phyloP scores from a whole-genome alignment of 92 coral and sea anemone genomes.

The Actinostola sp. region DNA sequence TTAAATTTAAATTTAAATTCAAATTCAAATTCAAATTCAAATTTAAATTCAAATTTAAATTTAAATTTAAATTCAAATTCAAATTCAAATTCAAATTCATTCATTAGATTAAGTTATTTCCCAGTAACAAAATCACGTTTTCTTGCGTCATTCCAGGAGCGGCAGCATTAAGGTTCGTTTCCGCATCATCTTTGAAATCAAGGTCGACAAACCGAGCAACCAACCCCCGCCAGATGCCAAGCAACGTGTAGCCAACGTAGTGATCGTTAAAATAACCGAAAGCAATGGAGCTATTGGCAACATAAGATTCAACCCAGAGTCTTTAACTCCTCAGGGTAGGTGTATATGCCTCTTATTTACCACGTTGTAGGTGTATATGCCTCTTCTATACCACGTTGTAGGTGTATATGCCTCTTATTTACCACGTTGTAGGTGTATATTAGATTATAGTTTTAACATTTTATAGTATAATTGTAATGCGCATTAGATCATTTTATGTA shows the following conservation, averaged over 20 bases:
- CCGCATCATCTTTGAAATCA: constrained; percentile 14
- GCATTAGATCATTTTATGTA: no score
- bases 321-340: constrained; percentile 9
- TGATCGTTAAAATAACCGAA: constrained; percentile 4
- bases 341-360: neutral
- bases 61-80: no score
- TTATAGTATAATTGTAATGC: no score
- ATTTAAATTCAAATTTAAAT: no score
- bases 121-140: neutral
- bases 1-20: no score
- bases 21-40: no score
- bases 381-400: neutral
- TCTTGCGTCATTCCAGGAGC: neutral
- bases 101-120: neutral
- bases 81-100: neutral
- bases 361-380: neutral
- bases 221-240: constrained; percentile 8
- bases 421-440: neutral
- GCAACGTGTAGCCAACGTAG: constrained; percentile 8
- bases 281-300: constrained; percentile 12
- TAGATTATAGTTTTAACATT: neutral
- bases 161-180: constrained; percentile 12
- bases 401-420: neutral
- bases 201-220: constrained; percentile 14
- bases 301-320: constrained; percentile 8